These are phyloP conservation scores for Bedellia somnulentella DNA, from an alignment of 2,888 invertebrate species.

Conservation along the genomic window DNA sequence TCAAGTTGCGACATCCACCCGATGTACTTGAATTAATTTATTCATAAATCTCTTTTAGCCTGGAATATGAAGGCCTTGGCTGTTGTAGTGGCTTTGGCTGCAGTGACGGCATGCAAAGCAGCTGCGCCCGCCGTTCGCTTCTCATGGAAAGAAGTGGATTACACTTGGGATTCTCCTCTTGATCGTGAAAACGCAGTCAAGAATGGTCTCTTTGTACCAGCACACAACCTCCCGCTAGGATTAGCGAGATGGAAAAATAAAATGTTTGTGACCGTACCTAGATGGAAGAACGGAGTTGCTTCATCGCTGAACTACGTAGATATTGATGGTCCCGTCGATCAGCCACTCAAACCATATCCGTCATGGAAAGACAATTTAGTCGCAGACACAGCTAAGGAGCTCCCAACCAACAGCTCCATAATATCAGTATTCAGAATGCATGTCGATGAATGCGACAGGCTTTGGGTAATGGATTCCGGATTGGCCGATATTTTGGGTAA, in stretches of 20 bases:
- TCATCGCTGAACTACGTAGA: slow-evolving; percentile 70
- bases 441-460: slow-evolving; percentile 75
- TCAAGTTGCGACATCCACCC: slow-evolving; percentile 29
- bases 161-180: slow-evolving; percentile 65
- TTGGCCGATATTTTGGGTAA: slow-evolving; percentile 73
- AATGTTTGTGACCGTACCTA: slow-evolving; percentile 69
- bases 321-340: slow-evolving; percentile 67
- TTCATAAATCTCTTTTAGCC: too few relatives aligned
- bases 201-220: slow-evolving; percentile 62
- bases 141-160: slow-evolving; percentile 71
- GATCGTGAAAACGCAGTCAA: slow-evolving; percentile 63
- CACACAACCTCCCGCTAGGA: slow-evolving; percentile 69
- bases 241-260: slow-evolving; percentile 72
- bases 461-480: slow-evolving; percentile 84
- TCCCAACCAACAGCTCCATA: slow-evolving; percentile 63
- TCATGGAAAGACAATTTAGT: slow-evolving; percentile 78
- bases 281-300: slow-evolving; percentile 72
- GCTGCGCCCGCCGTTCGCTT: slow-evolving; percentile 65
- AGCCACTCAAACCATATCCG: slow-evolving; percentile 74
- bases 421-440: slow-evolving; percentile 74
- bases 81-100: slow-evolving; percentile 20
- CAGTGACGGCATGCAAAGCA: slow-evolving; percentile 25
- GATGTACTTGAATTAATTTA: slow-evolving; percentile 5
- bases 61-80: neutral
- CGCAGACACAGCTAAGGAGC: slow-evolving; percentile 42